Evolutionary conservation across 2,113 vertebrate genomes (phyloP), one percentile per base, ranked within the genome.

Genomic region (Nycticorax nycticorax): DNA sequence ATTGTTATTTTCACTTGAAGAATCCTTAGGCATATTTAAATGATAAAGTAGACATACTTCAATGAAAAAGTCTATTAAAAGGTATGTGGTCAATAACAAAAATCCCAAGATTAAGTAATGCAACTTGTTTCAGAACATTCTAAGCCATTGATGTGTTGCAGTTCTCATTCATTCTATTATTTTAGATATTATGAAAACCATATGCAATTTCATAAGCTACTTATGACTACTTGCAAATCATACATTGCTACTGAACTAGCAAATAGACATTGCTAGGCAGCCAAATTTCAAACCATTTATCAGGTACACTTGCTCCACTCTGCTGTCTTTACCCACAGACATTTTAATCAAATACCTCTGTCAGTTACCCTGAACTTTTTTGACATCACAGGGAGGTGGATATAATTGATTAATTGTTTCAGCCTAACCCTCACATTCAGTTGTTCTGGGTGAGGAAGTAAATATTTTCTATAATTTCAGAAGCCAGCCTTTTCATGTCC

Each of bases 81-180:
- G 2, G 3, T 62, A 27, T 35, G 12, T 43, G 8, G 14, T 69
- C 43, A 86, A 19, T 50, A 57, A 50, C 4, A 80, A 84, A 79
- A 37, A 0, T 1, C 3, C 1, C 8, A 8, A 81, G n/a, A 10
- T 20, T 73, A 50, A 66, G 12, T 55, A 88, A 83, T 24, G 19
- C 8, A 77, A 17, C 20, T 14, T 45, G 17, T 50, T 85, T 39
- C 39, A 79, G 47, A 69, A 69, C 21, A 48, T 55, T 59, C 41
- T 81, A 55, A 53, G 14, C 11, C 16, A 37, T 22, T 77, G 33
- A 53, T n/a, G 5, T 26, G 5, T 53, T 57, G 8, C 23, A 84
- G 26, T 63, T 75, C 24, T 82, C 80, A 56, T 23, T 84, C 18
- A 55, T 80, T 86, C 23, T 13, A 13, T 11, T 67, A 71, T 30